These are phyloP conservation scores for Acleris emargana DNA, from an alignment of 2,888 invertebrate genomes.

Conservation along the genomic window DNA sequence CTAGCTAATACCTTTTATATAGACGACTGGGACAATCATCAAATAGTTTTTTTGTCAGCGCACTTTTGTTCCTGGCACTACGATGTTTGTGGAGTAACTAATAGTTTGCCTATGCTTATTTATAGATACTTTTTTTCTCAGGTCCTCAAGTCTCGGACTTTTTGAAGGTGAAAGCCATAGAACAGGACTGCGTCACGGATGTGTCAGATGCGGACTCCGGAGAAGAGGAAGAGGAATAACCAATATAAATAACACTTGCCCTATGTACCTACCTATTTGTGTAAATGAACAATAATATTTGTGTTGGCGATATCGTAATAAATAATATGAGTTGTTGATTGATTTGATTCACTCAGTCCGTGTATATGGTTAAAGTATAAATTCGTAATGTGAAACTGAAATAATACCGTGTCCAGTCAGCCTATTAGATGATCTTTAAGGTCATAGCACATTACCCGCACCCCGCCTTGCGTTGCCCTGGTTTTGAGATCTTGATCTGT, in stretches of 20 bases:
- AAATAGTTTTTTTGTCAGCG: too few relatives aligned
- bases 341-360: not conserved
- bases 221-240: constrained; percentile 58
- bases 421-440: not conserved
- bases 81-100: too few relatives aligned
- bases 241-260: not conserved
- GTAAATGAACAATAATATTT: constrained; percentile 25
- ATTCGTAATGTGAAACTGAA: too few relatives aligned
- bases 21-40: too few relatives aligned
- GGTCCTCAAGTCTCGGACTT: constrained; percentile 69
- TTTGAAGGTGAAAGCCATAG: constrained; percentile 67
- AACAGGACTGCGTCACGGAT: constrained; percentile 75
- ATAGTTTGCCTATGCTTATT: not conserved
- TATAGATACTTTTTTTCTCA: constrained; percentile 47
- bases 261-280: constrained; percentile 7
- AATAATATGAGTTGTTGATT: constrained; percentile 28
- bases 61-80: too few relatives aligned
- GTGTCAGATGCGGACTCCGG: constrained; percentile 78
- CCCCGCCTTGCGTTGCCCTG: too few relatives aligned
- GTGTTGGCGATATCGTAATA: constrained; percentile 29
- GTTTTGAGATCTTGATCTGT: too few relatives aligned
- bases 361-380: too few relatives aligned
- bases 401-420: not conserved
- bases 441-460: too few relatives aligned
- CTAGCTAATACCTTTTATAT: too few relatives aligned